These are phyloP conservation scores for Tillus elongatus DNA, from an alignment of 2,888 invertebrate genomes.

Conservation along the genomic window DNA sequence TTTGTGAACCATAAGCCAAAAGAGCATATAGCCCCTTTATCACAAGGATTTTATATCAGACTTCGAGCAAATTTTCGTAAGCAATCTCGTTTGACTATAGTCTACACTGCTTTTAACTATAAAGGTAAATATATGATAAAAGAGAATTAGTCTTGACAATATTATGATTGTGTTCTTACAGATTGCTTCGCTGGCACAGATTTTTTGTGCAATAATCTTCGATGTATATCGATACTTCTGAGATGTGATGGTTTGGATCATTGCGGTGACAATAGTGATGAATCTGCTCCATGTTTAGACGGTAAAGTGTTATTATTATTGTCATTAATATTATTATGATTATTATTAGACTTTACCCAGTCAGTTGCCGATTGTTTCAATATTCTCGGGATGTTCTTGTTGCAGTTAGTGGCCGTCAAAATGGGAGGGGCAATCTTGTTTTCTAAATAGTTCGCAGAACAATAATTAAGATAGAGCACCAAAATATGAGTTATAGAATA, in stretches of 20 bases:
- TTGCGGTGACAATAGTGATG: conserved; percentile 66
- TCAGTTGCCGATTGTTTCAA: no score
- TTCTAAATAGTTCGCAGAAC: no score
- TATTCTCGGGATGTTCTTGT: no score
- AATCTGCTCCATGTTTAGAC: conserved; percentile 51
- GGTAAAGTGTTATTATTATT: conserved; percentile 35
- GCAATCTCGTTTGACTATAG: conserved; percentile 55
- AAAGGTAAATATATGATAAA: conserved; percentile 44
- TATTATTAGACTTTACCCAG: no score
- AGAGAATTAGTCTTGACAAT: conserved; percentile 8
- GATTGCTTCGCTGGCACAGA: conserved; percentile 60
- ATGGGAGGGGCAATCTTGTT: no score
- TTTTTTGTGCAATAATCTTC: conserved; percentile 60
- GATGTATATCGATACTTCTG: conserved; percentile 58
- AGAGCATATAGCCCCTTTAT: conserved; percentile 54
- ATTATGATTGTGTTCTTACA: conserved; percentile 27
- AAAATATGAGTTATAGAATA: no score
- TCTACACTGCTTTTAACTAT: conserved; percentile 62
- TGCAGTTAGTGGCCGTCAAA: no score
- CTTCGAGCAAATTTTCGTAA: conserved; percentile 55
- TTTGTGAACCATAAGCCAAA: conserved; percentile 32
- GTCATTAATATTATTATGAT: no score
- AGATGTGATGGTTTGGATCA: conserved; percentile 70
- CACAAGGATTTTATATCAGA: conserved; percentile 60
- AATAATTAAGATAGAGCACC: no score